Conservation (phyloP, 2,113 vertebrate species). For the Gavialis gangeticus region DNA sequence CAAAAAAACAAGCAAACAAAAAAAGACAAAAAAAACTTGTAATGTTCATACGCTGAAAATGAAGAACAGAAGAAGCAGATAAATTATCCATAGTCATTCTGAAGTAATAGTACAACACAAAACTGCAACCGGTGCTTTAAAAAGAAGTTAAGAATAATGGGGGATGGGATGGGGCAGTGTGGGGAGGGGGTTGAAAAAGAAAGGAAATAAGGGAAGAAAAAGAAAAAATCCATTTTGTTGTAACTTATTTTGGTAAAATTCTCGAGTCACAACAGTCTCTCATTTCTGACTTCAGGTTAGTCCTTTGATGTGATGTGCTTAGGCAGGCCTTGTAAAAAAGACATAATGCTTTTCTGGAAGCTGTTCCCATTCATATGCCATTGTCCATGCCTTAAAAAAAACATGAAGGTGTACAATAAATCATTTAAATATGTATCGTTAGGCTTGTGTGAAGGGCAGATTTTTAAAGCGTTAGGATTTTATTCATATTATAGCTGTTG, state of each 20-base stretch:
- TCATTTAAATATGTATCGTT: slow-evolving; percentile 78
- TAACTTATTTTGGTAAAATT: slow-evolving; percentile 60
- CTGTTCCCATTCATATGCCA: slow-evolving; percentile 76
- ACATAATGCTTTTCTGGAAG: slow-evolving; percentile 72
- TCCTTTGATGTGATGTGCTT: slow-evolving; percentile 69
- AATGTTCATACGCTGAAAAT: slow-evolving; percentile 64
- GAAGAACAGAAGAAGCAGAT: slow-evolving; percentile 72
- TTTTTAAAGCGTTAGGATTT: slow-evolving; percentile 81
- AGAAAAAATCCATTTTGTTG: slow-evolving; percentile 40
- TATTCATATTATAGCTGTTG: slow-evolving; percentile 72
- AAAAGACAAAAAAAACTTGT: slow-evolving; percentile 48
- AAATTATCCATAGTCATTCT: slow-evolving; percentile 73
- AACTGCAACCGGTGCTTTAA: slow-evolving; percentile 78
- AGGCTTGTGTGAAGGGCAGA: slow-evolving; percentile 74
- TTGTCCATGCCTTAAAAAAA: slow-evolving; percentile 86
- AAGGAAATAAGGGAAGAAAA: not conserved
- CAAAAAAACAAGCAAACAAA: not conserved
- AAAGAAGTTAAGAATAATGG: slow-evolving; percentile 68
- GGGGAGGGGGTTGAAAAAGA: not conserved
- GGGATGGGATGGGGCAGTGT: too few species aligned
- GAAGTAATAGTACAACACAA: slow-evolving; percentile 63
- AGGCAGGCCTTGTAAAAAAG: slow-evolving; percentile 71
- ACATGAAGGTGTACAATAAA: slow-evolving; percentile 81
- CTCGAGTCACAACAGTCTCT: slow-evolving; percentile 26
- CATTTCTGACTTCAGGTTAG: slow-evolving; percentile 71